Evolutionary conservation across 64 coral and sea anemone species (phyloP).

Genomic region (Actinia tenebrosa): DNA sequence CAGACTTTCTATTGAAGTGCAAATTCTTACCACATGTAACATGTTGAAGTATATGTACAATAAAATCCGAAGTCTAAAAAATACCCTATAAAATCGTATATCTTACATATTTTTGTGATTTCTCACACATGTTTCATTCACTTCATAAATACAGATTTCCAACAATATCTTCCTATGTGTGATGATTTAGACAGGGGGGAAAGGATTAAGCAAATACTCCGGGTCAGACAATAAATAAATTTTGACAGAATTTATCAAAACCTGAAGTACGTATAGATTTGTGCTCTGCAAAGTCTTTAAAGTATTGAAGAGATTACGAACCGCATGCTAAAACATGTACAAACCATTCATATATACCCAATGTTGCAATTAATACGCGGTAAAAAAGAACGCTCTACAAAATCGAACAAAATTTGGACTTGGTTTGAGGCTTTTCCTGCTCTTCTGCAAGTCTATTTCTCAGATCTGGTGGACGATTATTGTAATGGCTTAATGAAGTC

Average conservation of each 20-base stretch:
- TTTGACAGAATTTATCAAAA: not conserved
- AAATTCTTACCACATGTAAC: not conserved
- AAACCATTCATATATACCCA: not conserved
- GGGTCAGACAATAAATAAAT: not conserved
- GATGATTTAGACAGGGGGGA: not conserved
- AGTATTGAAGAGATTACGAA: not conserved
- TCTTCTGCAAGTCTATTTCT: conserved; percentile 20
- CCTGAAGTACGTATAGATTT: not conserved
- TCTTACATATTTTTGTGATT: not conserved
- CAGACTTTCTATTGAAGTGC: no score
- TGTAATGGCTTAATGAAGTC: conserved; percentile 57
- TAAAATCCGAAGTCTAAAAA: not conserved
- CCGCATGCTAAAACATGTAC: not conserved
- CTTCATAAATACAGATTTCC: not conserved
- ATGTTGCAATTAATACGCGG: not conserved
- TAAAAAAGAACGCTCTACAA: conserved; percentile 35
- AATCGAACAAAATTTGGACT: conserved; percentile 95
- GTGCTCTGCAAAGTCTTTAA: not conserved
- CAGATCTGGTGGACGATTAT: not conserved
- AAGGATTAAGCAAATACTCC: not conserved
- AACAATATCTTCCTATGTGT: not conserved
- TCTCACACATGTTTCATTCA: not conserved
- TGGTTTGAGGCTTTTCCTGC: conserved; percentile 43
- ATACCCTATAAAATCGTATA: not conserved
- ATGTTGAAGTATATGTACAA: not conserved